These are phyloP conservation scores for Ctenoplectra terminalis DNA, from an alignment of 1,140 invertebrate genomes.

Conservation along the genomic window DNA sequence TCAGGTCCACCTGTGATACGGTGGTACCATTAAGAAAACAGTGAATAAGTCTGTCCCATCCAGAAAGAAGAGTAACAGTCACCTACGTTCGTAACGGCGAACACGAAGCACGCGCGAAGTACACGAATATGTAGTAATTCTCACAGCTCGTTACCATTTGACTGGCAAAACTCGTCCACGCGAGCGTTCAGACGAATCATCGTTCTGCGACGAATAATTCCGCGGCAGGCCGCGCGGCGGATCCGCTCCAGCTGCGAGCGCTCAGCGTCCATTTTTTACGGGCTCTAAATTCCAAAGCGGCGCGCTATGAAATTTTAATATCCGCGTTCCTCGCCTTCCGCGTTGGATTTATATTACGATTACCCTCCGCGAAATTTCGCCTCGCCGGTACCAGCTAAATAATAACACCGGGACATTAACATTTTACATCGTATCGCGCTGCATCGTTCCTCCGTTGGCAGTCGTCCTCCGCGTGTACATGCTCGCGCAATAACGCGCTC, in stretches of 20 bases:
- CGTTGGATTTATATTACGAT: constrained; percentile 44
- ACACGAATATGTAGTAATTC: constrained; percentile 26
- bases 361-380: constrained; percentile 21
- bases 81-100: not conserved
- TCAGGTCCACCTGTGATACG: not conserved
- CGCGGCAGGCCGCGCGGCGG: not conserved
- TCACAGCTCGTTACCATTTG: constrained; percentile 38
- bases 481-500: not conserved
- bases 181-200: constrained; percentile 59
- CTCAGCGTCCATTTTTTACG: constrained; percentile 13
- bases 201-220: constrained; percentile 48
- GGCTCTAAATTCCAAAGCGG: constrained; percentile 24
- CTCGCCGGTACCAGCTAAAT: constrained; percentile 6
- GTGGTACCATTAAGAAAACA: not conserved
- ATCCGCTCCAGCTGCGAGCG: constrained; percentile 35
- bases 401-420: constrained; percentile 40
- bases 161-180: not conserved
- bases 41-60: not conserved
- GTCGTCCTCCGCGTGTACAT: not conserved
- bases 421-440: constrained; percentile 18
- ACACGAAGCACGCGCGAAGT: not conserved
- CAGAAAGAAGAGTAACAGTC: no score
- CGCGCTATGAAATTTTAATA: constrained; percentile 51
- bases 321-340: constrained; percentile 38
- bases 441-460: not conserved